Evolutionary conservation across 2,113 vertebrate genomes (phyloP).

Genomic region (Zosterops borbonicus): DNA sequence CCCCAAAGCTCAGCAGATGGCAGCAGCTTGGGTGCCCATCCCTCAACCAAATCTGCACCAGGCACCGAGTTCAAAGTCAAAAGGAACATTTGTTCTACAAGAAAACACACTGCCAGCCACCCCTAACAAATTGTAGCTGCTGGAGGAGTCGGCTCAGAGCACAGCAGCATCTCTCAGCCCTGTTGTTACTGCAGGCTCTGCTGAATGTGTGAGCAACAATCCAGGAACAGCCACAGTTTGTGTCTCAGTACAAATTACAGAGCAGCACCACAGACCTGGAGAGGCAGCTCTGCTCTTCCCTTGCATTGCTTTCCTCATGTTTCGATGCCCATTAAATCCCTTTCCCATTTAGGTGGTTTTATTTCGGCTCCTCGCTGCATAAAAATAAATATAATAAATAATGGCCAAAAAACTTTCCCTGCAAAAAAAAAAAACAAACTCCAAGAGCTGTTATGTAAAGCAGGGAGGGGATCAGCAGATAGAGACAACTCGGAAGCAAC

Average conservation of each 20-base stretch:
- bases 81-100: slow-evolving; percentile 29
- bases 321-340: not conserved
- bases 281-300: not conserved
- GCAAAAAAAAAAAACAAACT: not conserved
- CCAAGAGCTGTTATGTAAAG: not conserved
- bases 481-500: slow-evolving; percentile 68
- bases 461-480: slow-evolving; percentile 41
- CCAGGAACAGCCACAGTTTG: not conserved
- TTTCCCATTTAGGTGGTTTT: not conserved
- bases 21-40: not conserved
- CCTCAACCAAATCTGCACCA: not conserved
- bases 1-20: slow-evolving; percentile 14
- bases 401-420: slow-evolving; percentile 8
- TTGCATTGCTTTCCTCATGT: not conserved
- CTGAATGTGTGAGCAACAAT: not conserved
- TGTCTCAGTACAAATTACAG: not conserved
- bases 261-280: not conserved
- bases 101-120: slow-evolving; percentile 26
- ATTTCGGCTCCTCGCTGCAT: not conserved
- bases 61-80: slow-evolving; percentile 30
- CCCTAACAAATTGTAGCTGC: slow-evolving; percentile 7
- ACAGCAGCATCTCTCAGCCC: not conserved
- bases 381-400: slow-evolving; percentile 6
- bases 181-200: not conserved
- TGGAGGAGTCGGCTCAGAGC: slow-evolving; percentile 14